Evolutionary conservation across 2,113 vertebrate genomes (phyloP), one percentile per base, ranked within the genome.

Genomic region (Fulmarus glacialis): DNA sequence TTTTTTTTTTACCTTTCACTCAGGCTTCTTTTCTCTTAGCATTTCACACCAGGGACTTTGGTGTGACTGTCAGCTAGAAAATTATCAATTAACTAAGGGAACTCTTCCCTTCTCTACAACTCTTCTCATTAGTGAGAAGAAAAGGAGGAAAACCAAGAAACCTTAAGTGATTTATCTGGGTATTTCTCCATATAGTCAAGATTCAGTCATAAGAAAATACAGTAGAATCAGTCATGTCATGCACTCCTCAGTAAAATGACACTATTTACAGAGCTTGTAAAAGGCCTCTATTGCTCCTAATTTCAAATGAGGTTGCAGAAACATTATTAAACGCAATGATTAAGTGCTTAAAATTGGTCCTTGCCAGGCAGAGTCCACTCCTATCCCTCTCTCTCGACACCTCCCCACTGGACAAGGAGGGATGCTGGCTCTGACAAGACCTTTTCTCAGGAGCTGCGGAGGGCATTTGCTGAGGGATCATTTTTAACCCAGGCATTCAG

Each of bases 31-130:
- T 62, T 71, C 20, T 90, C 56, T 64, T 36, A 45, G 50, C 38
- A 71, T 66, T 82, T 91, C 80, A 58, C 66, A 73, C 23, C 24
- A 84, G 32, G 55, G 58, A 36, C 78, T 63, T 82, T 40, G 32
- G 38, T 90, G 36, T 58, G 55, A 94, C 60, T 94, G 38, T 89
- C 52, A 92, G 86, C 34, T 90, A 68, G 81, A 90, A 96, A 96
- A 89, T 96, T 70, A 92, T 85, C 71, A 93, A 60, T 95, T 90
- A 97, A 48, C 53, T 64, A 84, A 92, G 59, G 27, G 70, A 94
- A 90, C 34, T 32, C 48, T 73, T 67, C 58, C 53, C 43, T 93
- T 87, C 55, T 82, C 34, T 42, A 13, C 16, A 81, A 43, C 48
- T 75, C 52, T 80, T 53, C 58, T 95, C 60, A 72, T 93, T 94